Conservation (phyloP, 2,113 vertebrate genomes). For the Turnix velox region DNA sequence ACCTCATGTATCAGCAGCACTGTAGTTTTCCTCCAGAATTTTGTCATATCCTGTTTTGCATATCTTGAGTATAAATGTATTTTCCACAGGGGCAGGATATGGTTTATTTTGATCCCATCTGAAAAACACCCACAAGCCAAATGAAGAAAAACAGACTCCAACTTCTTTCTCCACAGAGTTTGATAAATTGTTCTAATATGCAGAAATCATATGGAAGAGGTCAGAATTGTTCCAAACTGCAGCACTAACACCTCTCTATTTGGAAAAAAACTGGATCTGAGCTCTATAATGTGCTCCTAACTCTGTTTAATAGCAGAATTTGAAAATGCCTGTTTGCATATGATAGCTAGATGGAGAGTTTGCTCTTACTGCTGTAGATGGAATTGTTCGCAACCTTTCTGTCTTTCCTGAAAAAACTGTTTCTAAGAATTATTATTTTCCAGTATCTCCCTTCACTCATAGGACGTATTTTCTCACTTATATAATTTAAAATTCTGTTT, state of each 20-base stretch:
- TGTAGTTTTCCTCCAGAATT: constrained; percentile 46
- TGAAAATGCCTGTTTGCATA: neutral
- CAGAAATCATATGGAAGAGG: neutral
- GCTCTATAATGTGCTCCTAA: neutral
- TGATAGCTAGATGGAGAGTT: neutral
- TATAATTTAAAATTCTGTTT: neutral
- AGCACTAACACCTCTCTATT: neutral
- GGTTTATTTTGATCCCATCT: constrained; percentile 53
- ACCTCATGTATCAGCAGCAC: constrained; percentile 18
- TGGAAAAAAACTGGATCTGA: neutral
- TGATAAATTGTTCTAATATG: constrained; percentile 26
- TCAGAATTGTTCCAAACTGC: neutral
- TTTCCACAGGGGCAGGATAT: constrained; percentile 56
- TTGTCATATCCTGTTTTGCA: constrained; percentile 67
- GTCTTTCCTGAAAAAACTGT: accelerated
- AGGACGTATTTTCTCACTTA: neutral
- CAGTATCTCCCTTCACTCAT: neutral
- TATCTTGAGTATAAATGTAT: constrained; percentile 63
- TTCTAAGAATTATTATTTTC: neutral
- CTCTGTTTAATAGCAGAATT: neutral
- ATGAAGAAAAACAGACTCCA: constrained; percentile 57
- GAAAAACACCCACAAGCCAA: constrained; percentile 29
- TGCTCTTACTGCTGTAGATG: neutral
- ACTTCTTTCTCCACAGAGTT: neutral
- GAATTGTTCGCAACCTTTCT: neutral